Evolutionary conservation across 2,113 vertebrate species (phyloP).

Genomic region (Lepus americanus): DNA sequence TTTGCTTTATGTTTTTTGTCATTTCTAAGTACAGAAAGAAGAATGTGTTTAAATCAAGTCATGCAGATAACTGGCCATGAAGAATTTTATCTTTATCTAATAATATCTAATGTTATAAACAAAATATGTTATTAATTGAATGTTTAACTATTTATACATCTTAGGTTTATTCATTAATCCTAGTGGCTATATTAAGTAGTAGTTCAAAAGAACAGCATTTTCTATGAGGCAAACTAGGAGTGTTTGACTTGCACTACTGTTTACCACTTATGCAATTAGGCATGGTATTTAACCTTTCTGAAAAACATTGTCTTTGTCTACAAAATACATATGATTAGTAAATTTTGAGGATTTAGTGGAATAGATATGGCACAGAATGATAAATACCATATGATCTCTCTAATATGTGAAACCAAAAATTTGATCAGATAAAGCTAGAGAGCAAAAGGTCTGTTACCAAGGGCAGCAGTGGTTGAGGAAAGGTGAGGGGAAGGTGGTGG

Average conservation of each 20-base stretch:
- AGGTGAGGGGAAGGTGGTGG: not conserved
- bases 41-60: not conserved
- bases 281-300: not conserved
- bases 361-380: not conserved
- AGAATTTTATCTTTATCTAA: not conserved
- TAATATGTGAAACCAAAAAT: not conserved
- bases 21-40: not conserved
- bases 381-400: not conserved
- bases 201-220: not conserved
- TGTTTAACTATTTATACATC: not conserved
- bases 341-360: not conserved
- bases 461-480: not conserved
- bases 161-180: not conserved
- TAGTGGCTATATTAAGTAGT: not conserved
- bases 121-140: not conserved
- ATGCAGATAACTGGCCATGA: not conserved
- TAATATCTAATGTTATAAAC: not conserved
- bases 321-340: not conserved
- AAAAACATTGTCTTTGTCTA: not conserved
- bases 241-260: not conserved
- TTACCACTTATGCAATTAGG: not conserved
- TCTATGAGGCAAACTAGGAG: not conserved
- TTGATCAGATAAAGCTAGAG: not conserved
- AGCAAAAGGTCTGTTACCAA: no score
- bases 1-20: not conserved